These are phyloP conservation scores for Carassius gibelio DNA, from an alignment of 2,113 vertebrate species.

Conservation along the genomic window DNA sequence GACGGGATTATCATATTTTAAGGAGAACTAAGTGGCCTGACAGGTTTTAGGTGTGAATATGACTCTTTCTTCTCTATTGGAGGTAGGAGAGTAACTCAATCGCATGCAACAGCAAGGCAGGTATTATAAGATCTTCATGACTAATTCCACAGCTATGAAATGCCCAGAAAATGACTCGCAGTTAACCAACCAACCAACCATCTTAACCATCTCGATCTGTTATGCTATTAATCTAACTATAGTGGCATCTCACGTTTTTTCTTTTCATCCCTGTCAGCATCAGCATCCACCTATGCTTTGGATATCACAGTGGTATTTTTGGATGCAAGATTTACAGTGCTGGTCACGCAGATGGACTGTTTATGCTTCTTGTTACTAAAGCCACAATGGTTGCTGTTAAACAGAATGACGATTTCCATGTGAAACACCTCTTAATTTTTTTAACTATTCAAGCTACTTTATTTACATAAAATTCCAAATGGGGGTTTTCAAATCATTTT, in stretches of 20 bases:
- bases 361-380: neutral
- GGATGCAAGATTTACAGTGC: neutral
- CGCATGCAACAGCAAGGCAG: constrained; percentile 20
- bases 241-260: neutral
- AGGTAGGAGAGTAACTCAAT: constrained; percentile 46
- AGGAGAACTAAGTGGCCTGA: constrained; percentile 49
- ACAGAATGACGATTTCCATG: neutral
- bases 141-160: constrained; percentile 46
- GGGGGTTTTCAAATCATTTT: neutral
- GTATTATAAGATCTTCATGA: constrained; percentile 46
- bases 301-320: constrained; percentile 9
- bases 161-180: constrained; percentile 48
- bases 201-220: constrained; percentile 7
- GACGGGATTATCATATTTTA: constrained; percentile 44
- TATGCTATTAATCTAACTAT: neutral
- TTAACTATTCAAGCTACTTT: neutral
- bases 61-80: constrained; percentile 41
- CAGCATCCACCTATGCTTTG: constrained; percentile 6
- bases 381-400: neutral
- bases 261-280: constrained; percentile 13
- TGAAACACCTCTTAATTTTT: neutral
- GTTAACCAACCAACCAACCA: constrained; percentile 52
- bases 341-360: neutral
- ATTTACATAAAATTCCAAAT: neutral
- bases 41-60: constrained; percentile 55